Evolutionary conservation across 2,113 vertebrate genomes (phyloP).

Genomic region (Emberiza fucata): DNA sequence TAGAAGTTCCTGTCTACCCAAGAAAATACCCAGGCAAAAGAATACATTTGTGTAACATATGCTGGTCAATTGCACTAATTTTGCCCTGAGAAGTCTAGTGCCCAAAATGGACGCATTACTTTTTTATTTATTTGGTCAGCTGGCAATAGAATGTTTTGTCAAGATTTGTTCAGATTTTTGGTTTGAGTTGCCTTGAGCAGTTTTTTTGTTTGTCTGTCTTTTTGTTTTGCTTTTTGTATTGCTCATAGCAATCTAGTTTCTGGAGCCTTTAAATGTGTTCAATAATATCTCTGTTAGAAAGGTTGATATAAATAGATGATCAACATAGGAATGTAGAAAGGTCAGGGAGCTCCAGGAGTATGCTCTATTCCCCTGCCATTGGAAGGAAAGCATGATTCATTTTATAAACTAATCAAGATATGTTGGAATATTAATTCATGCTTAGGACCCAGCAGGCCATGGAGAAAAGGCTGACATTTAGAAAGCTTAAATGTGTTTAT

Average conservation of each 20-base stretch:
- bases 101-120: neutral
- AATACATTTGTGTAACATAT: neutral
- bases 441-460: neutral
- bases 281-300: neutral
- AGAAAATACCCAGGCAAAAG: neutral
- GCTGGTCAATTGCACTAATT: neutral
- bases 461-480: neutral
- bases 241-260: neutral
- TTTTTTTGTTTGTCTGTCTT: neutral
- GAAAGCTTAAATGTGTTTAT: neutral
- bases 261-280: neutral
- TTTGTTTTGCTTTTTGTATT: neutral
- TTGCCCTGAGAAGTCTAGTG: neutral
- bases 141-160: neutral
- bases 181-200: neutral
- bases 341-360: neutral
- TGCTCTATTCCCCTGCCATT: neutral
- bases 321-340: neutral
- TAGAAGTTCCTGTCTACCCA: neutral
- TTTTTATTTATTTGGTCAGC: neutral
- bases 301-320: neutral
- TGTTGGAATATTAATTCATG: neutral
- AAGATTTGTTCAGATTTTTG: neutral
- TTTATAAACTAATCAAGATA: neutral
- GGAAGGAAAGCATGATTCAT: neutral